These are phyloP conservation scores for Choloepus didactylus DNA, from an alignment of 2,797 vertebrate genomes.

Conservation along the genomic window DNA sequence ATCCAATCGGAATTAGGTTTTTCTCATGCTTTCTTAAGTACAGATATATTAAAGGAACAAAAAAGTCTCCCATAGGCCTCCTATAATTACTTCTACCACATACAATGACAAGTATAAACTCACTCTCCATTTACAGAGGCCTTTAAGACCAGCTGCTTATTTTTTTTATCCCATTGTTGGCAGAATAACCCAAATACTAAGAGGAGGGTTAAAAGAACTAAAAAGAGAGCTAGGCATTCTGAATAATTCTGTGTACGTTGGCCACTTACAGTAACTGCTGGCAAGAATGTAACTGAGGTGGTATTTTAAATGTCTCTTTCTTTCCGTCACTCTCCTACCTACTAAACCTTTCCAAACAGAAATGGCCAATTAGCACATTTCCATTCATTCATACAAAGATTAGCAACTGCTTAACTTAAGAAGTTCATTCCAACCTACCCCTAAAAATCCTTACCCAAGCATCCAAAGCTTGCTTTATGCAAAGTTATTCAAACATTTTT, in stretches of 20 bases:
- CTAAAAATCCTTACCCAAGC: neutral
- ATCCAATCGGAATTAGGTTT: neutral
- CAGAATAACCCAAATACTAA: neutral
- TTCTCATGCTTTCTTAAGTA: slow-evolving; percentile 53
- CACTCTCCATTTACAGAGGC: neutral
- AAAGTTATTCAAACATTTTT: neutral
- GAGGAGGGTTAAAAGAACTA: neutral
- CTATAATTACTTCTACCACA: neutral
- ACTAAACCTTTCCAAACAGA: slow-evolving; percentile 17
- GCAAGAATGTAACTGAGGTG: neutral
- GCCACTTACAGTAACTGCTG: neutral
- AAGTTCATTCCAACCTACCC: neutral
- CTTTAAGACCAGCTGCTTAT: slow-evolving; percentile 8
- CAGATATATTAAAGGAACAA: slow-evolving; percentile 40
- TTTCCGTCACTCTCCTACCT: neutral
- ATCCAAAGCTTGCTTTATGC: neutral
- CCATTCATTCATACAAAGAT: neutral
- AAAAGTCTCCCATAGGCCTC: neutral
- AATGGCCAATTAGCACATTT: neutral
- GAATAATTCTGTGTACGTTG: slow-evolving; percentile 41
- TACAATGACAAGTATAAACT: slow-evolving; percentile 46
- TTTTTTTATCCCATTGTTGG: slow-evolving; percentile 48
- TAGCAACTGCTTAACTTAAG: neutral
- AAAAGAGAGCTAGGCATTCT: slow-evolving; percentile 25
- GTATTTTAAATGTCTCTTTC: neutral